Percentiles rank a stretch among this genome's conserved stretches.
These are phyloP conservation scores for Physella acuta DNA, from an alignment of 1,140 invertebrate genomes.

Conservation along the genomic window DNA sequence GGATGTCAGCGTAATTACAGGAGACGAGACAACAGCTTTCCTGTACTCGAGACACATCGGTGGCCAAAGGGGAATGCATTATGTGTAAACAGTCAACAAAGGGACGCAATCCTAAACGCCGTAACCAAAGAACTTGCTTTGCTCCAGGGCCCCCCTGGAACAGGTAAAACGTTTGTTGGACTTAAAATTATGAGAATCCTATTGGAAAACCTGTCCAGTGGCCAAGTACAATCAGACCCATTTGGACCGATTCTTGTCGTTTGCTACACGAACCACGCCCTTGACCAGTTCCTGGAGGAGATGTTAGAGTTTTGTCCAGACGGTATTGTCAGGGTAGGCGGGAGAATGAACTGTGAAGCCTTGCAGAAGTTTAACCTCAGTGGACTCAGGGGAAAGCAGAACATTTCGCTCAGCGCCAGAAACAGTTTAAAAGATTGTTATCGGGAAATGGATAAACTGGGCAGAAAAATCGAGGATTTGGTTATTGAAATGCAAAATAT, in stretches of 20 bases:
- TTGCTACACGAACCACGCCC: conserved; percentile 83
- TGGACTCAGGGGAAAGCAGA: neutral
- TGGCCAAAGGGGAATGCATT: conserved; percentile 44
- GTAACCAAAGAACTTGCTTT: conserved; percentile 64
- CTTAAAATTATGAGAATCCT: conserved; percentile 56
- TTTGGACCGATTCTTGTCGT: conserved; percentile 72
- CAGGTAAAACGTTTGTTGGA: conserved; percentile 57
- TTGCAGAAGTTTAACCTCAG: conserved; percentile 8
- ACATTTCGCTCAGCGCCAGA: neutral
- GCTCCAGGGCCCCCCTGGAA: conserved; percentile 69
- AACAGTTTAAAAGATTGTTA: neutral
- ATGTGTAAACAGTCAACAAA: conserved; percentile 60
- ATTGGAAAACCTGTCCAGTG: conserved; percentile 45
- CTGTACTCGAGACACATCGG: neutral
- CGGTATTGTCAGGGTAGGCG: conserved; percentile 69
- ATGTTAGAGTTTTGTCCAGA: conserved; percentile 55
- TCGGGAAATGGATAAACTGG: neutral
- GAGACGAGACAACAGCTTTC: neutral
- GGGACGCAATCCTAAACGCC: conserved; percentile 58
- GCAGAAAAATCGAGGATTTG: neutral
- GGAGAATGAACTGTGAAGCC: conserved; percentile 30
- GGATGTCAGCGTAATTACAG: neutral
- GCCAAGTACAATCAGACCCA: conserved; percentile 19
- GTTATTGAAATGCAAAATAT: neutral
- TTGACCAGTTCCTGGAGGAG: conserved; percentile 84